Evolutionary conservation across 2,113 vertebrate species (phyloP), one percentile per base, ranked within the genome.

Genomic region (Mesocricetus auratus): DNA sequence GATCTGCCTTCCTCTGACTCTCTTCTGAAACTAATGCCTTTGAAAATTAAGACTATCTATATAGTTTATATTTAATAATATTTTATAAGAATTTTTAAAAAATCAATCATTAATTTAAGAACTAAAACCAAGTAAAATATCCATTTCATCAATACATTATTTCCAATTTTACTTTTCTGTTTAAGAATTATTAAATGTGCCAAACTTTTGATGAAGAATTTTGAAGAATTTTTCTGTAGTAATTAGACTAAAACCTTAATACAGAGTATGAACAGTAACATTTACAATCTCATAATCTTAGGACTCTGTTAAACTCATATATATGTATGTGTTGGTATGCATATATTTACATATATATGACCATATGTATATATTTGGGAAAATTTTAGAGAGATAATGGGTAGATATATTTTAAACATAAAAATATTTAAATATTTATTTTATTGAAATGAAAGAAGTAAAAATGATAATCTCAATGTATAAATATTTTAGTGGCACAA

Each of bases 31-130:
- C 26, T 89, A 7, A 88, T 12, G 95, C 56, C 9, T 81, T 77
- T 93, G 85, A 90, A 96, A 92, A 92, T 90, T 45, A 85, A 96
- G 94, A 86, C 29, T 16, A 68, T 89, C 29, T 16, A 68, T 89
- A 89, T 86, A 86, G 79, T 39, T 71, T 91, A 77, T 91, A 8
- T 66, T 89, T 56, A 83, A 78, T 42, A 71, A 7, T 86, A 62
- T 68, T 50, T 95, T 62, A 79, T 50, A 74, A 62, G 12, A 92
- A 74, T 74, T 69, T 3, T 83, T n/a, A n/a, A 69, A 79, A 95
- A 66, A 50, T 66, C 15, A 91, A 2, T 11, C n/a, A 56, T 82
- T 19, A 93, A 39, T 75, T 39, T 0, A 85, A 91, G 26, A 91
- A 73, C 24, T 58, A 9, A 68, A 53, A 50, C 79, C 87, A 73